Conservation (phyloP, 2,113 vertebrate genomes). For the Phalacrocorax aristotelis region DNA sequence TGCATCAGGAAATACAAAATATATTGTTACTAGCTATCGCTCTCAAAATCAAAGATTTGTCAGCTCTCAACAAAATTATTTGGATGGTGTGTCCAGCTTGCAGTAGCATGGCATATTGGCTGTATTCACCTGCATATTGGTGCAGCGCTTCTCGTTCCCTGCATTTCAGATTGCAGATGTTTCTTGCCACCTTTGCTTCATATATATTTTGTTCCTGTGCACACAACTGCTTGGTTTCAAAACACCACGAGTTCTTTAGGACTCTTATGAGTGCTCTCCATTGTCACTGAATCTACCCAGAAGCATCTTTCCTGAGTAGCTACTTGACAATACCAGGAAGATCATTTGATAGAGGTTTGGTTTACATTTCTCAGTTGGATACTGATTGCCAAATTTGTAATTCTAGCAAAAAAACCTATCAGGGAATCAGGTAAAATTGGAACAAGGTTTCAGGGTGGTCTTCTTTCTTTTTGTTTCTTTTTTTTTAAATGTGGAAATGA, state of each 20-base stretch:
- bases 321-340: background rate
- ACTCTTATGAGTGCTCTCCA: background rate
- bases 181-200: background rate
- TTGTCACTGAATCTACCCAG: background rate
- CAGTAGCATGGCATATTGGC: background rate
- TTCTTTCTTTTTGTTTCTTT: background rate
- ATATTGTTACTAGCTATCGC: background rate
- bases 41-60: constrained; percentile 2
- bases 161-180: background rate
- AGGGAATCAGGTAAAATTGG: background rate
- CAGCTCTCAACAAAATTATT: background rate
- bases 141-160: background rate
- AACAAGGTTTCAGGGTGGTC: background rate
- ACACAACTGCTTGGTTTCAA: background rate
- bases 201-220: background rate
- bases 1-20: constrained; percentile 16
- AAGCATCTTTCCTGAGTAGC: background rate
- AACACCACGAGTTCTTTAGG: background rate
- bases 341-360: background rate
- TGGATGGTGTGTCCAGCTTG: background rate
- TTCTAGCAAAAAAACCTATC: background rate
- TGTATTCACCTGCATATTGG: constrained; percentile 19
- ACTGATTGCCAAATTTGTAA: background rate
- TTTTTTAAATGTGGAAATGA: background rate
- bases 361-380: background rate